Evolutionary conservation across 2,888 invertebrate genomes (phyloP).

Genomic region (Sylvicola fuscatus): DNA sequence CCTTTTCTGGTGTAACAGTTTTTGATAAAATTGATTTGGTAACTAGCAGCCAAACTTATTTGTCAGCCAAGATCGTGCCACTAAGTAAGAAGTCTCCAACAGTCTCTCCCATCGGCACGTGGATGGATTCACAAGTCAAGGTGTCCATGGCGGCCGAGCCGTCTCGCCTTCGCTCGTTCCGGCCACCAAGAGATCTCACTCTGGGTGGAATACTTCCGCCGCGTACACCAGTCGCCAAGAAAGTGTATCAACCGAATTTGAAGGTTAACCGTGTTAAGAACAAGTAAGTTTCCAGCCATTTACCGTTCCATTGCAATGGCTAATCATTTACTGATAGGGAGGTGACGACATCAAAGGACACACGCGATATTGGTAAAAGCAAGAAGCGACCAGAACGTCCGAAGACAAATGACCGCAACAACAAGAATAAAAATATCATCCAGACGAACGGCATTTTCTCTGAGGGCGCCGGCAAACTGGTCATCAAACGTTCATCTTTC

Average conservation of each 20-base stretch:
- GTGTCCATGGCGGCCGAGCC: too few species aligned
- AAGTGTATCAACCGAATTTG: conserved; percentile 37
- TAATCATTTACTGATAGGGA: too few species aligned
- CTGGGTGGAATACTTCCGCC: conserved; percentile 22
- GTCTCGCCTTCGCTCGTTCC: conserved; percentile 27
- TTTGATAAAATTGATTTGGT: too few species aligned
- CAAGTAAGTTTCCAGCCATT: conserved; percentile 14
- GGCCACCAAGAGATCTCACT: conserved; percentile 34
- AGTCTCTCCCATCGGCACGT: too few species aligned
- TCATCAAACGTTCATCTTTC: too few species aligned
- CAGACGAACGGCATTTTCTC: conserved; percentile 24
- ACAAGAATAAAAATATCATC: conserved; percentile 15
- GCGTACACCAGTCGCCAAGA: conserved; percentile 26
- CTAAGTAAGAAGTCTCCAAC: too few species aligned
- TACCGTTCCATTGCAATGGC: not conserved
- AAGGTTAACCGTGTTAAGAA: conserved; percentile 39
- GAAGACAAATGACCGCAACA: conserved; percentile 13
- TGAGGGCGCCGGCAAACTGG: conserved; percentile 17
- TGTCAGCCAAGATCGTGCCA: too few species aligned
- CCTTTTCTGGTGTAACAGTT: too few species aligned
- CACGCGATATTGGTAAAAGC: conserved; percentile 11
- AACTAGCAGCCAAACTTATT: too few species aligned
- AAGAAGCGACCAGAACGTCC: conserved; percentile 14
- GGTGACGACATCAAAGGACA: conserved; percentile 23
- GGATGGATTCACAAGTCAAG: too few species aligned